phyloP scores from a whole-genome alignment of 2,797 vertebrate species.

The Chaetophractus vellerosus region DNA sequence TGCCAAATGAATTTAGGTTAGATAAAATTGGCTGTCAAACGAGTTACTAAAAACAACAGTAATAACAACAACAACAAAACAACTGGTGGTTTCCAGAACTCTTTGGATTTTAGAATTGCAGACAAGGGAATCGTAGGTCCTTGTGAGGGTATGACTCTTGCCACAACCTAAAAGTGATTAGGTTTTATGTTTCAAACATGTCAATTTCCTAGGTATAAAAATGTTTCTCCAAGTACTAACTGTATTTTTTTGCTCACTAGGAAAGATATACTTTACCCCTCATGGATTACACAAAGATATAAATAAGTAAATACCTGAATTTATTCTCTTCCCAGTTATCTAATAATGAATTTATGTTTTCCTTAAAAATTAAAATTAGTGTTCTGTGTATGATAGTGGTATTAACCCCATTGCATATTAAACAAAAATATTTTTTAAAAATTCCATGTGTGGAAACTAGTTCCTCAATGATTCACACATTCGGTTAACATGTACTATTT shows the following conservation, averaged over 20 bases:
- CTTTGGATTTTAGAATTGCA: slow-evolving; percentile 51
- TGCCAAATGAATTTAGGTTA: slow-evolving; percentile 32
- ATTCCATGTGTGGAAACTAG: background rate
- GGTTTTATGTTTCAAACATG: slow-evolving; percentile 39
- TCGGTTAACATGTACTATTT: slow-evolving; percentile 31
- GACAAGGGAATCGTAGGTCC: background rate
- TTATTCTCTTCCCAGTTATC: slow-evolving; percentile 59
- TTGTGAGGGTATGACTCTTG: slow-evolving; percentile 32
- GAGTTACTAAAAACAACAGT: slow-evolving; percentile 37
- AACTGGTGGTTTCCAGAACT: slow-evolving; percentile 46
- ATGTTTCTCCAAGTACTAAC: background rate
- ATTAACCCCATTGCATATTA: background rate
- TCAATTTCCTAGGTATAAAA: slow-evolving; percentile 49
- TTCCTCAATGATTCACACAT: background rate
- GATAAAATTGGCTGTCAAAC: slow-evolving; percentile 60
- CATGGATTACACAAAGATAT: slow-evolving; percentile 44
- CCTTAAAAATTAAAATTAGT: slow-evolving; percentile 33
- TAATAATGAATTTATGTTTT: slow-evolving; percentile 56
- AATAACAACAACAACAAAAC: background rate
- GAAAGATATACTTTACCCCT: slow-evolving; percentile 16
- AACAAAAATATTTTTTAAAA: background rate
- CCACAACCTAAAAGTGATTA: slow-evolving; percentile 56
- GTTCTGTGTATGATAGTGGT: background rate
- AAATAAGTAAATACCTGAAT: slow-evolving; percentile 57
- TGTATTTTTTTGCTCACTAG: slow-evolving; percentile 3